These are phyloP conservation scores for Idaea straminata DNA, from an alignment of 2,888 invertebrate species.

Conservation along the genomic window DNA sequence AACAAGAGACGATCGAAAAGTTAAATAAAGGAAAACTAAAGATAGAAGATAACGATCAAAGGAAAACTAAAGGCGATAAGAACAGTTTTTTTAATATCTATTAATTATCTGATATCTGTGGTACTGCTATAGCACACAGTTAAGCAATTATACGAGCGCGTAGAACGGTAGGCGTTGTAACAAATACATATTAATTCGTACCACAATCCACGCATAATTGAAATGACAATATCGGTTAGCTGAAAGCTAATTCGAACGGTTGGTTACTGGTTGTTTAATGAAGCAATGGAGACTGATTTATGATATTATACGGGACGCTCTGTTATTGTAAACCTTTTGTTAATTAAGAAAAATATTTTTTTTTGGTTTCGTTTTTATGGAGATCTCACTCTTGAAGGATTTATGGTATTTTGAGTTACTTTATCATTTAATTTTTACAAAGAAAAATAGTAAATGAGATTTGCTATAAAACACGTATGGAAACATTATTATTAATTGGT, in stretches of 20 bases:
- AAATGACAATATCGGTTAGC: conserved; percentile 41
- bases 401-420: neutral
- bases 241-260: conserved; percentile 43
- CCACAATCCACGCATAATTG: conserved; percentile 35
- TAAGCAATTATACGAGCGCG: conserved; percentile 1
- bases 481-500: too few species aligned
- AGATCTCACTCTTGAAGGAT: neutral
- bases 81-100: too few species aligned
- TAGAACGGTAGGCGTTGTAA: conserved; percentile 10
- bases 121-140: neutral
- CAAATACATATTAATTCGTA: conserved; percentile 23
- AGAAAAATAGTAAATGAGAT: too few species aligned
- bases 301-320: conserved; percentile 2
- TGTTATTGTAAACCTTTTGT: neutral
- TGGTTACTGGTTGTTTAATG: conserved; percentile 42
- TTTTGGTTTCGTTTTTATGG: neutral
- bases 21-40: too few species aligned
- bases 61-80: too few species aligned
- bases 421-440: neutral
- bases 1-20: too few species aligned
- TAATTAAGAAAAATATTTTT: neutral
- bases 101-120: too few species aligned
- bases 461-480: too few species aligned
- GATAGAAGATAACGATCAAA: too few species aligned
- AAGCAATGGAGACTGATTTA: conserved; percentile 47